These are phyloP conservation scores for Drosophila hamatofila DNA, from an alignment of 2,888 invertebrate genomes.

Conservation along the genomic window DNA sequence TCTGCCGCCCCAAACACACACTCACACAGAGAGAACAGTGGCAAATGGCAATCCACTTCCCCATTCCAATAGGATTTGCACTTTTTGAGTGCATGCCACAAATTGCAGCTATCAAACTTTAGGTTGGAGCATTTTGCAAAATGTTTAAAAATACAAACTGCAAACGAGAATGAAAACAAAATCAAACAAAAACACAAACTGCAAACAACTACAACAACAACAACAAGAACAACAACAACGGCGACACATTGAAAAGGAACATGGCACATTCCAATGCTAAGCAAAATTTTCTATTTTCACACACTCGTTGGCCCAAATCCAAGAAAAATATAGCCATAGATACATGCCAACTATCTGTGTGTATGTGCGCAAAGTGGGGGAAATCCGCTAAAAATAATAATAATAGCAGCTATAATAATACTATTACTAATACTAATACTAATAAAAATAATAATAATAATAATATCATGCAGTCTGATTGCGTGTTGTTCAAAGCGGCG, in stretches of 20 bases:
- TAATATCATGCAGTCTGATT: constrained; percentile 43
- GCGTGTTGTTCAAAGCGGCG: constrained; percentile 48
- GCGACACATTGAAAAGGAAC: constrained; percentile 60
- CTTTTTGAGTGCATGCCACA: constrained; percentile 63
- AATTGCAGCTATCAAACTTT: constrained; percentile 71
- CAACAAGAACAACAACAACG: constrained; percentile 31
- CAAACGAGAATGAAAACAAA: constrained; percentile 57
- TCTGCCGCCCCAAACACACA: background rate
- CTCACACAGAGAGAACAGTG: background rate
- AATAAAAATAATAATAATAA: constrained; percentile 38
- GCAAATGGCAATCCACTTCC: constrained; percentile 41
- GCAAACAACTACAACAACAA: constrained; percentile 18
- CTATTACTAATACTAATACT: constrained; percentile 4
- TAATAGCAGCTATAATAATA: constrained; percentile 43
- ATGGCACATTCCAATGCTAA: constrained; percentile 75
- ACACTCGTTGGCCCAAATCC: constrained; percentile 80
- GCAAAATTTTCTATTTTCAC: constrained; percentile 81
- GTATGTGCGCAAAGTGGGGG: constrained; percentile 43
- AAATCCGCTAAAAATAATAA: constrained; percentile 58
- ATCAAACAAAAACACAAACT: constrained; percentile 25
- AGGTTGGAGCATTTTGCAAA: constrained; percentile 62
- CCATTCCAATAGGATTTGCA: constrained; percentile 40
- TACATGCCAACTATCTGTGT: constrained; percentile 52
- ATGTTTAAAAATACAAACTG: constrained; percentile 76
- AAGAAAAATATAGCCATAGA: constrained; percentile 70